Base-by-base conservation (phyloP, 2,888 invertebrate species). In the Ernsta delagoae region DNA sequence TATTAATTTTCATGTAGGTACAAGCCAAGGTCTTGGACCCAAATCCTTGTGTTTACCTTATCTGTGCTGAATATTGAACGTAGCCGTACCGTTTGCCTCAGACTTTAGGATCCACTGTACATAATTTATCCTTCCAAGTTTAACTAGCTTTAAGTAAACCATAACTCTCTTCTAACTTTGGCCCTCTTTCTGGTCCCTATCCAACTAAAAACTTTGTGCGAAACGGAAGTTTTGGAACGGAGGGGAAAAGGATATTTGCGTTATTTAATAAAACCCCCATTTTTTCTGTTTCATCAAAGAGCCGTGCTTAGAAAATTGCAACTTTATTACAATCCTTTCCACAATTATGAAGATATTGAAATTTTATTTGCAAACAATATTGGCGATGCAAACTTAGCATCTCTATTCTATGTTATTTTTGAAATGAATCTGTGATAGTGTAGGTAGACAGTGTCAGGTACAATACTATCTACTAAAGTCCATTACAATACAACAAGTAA, bases 121-220 rank as follows among this genome's bases (percentile, higher is more conserved):
- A 62, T 62, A 62, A 62, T 62, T 62, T 62, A 62, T 53, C 53
- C 50, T 34, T 60, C 60, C 36, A 24, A 62, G 62, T n/a, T 36
- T 39, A 53, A 45, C 60, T 43, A 53, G 7, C 16, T 16, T 39
- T 16, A 39, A 62, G 36, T 62, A 53, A 39, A 5, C 16, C 24
- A 62, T 24, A 62, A 53, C 50, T 53, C 24, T n/a, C 50, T 16
- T 39, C 16, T 39, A 62, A 53, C 11, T 11, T 48, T 5, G 45
- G n/a, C 45, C 36, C 36, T 39, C 50, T 53, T 53, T 50, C 36
- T 45, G 45, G 48, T n/a, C 34, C 31, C 39, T 48, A 12, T 41
- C 9, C 39, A 59, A 59, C 59, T 59, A 7, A 39, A 53, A 53
- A 24, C 53, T 53, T 53, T 53, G 24, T 6, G 5, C 50, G 11